These are phyloP conservation scores for Trissolcus basalis DNA, from an alignment of 1,140 invertebrate species.

Conservation along the genomic window DNA sequence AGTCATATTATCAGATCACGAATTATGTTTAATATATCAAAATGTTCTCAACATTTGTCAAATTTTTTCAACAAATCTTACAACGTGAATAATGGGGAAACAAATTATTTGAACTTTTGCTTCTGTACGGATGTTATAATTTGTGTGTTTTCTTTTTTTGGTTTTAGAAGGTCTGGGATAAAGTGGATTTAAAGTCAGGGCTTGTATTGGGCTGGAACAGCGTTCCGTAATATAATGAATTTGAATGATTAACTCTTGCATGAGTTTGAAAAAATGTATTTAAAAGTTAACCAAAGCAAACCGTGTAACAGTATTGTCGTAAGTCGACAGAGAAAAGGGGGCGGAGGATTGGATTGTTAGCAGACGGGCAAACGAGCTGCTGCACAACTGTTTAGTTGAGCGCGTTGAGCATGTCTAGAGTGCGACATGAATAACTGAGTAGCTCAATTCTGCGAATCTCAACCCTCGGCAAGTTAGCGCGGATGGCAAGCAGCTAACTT, in stretches of 20 bases:
- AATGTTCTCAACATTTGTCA: too few relatives aligned
- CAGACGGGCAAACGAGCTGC: slow-evolving; percentile 60
- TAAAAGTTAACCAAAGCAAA: slow-evolving; percentile 41
- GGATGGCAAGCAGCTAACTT: slow-evolving; percentile 19
- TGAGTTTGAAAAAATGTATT: slow-evolving; percentile 25
- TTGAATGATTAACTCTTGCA: slow-evolving; percentile 3
- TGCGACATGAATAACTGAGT: slow-evolving; percentile 73
- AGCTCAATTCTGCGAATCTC: slow-evolving; percentile 62
- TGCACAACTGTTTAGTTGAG: slow-evolving; percentile 65
- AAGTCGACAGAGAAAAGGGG: slow-evolving; percentile 20
- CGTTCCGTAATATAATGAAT: neutral
- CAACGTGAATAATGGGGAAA: too few relatives aligned
- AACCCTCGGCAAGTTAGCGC: slow-evolving; percentile 56
- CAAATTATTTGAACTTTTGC: too few relatives aligned
- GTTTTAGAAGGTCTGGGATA: too few relatives aligned
- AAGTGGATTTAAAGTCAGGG: too few relatives aligned
- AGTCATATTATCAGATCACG: too few relatives aligned
- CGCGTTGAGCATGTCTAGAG: slow-evolving; percentile 65
- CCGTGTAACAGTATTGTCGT: slow-evolving; percentile 33
- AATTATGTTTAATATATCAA: too few relatives aligned
- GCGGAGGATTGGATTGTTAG: slow-evolving; percentile 55
- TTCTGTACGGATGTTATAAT: too few relatives aligned
- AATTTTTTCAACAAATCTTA: too few relatives aligned
- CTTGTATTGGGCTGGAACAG: too few relatives aligned
- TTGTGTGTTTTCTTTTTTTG: too few relatives aligned